phyloP scores from a whole-genome alignment of 1,140 invertebrate species.

The Apis florea region DNA sequence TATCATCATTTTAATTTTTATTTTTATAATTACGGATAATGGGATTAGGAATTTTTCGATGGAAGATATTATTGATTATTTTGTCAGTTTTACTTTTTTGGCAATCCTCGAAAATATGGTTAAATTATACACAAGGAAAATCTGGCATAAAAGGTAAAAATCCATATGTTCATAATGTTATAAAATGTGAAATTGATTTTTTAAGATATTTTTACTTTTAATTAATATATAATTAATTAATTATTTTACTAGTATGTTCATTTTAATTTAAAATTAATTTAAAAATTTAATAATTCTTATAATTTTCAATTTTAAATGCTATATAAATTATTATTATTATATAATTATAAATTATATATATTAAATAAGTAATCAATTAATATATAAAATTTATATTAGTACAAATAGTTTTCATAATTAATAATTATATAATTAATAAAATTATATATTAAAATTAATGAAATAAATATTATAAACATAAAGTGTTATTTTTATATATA shows the following conservation, averaged over 20 bases:
- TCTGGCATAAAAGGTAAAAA: slow-evolving; percentile 48
- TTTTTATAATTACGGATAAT: slow-evolving; percentile 43
- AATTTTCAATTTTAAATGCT: no score
- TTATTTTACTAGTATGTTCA: not conserved
- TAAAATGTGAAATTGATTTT: not conserved
- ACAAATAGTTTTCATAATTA: not conserved
- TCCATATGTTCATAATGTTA: not conserved
- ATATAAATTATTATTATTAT: not conserved
- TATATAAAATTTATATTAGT: not conserved
- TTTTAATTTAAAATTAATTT: not conserved
- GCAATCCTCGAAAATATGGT: slow-evolving; percentile 66
- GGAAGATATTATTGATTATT: slow-evolving; percentile 57
- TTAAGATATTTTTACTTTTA: not conserved
- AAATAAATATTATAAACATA: not conserved
- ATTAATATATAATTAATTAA: not conserved
- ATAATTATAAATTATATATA: not conserved
- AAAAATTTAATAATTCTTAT: not conserved
- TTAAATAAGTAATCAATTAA: not conserved
- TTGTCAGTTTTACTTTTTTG: slow-evolving; percentile 61
- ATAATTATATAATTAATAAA: not conserved
- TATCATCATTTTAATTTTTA: not conserved
- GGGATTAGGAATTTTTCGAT: slow-evolving; percentile 63
- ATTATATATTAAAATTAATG: not conserved
- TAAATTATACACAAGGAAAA: slow-evolving; percentile 23
- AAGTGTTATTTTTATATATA: not conserved